phyloP scores from a whole-genome alignment of 2,888 invertebrate genomes.

The Athrips mouffetella region DNA sequence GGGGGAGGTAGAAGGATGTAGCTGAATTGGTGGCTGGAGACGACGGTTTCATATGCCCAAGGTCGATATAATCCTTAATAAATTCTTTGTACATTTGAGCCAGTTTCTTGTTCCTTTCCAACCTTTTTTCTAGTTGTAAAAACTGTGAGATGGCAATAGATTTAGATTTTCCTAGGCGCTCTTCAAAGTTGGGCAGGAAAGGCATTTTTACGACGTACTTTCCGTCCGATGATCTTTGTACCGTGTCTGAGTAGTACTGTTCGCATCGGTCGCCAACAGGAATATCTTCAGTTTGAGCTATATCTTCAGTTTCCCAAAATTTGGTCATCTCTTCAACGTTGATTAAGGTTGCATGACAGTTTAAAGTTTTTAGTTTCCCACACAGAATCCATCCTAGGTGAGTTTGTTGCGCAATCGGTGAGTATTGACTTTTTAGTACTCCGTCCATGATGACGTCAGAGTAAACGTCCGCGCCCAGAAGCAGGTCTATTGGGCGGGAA shows the following conservation, averaged over 20 bases:
- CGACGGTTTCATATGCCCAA: neutral
- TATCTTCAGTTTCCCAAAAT: conserved; percentile 12
- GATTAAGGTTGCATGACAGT: conserved; percentile 12
- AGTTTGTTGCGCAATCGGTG: conserved; percentile 14
- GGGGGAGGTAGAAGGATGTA: conserved; percentile 12
- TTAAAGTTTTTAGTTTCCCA: conserved; percentile 10
- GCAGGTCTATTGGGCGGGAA: neutral
- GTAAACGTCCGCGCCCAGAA: conserved; percentile 9
- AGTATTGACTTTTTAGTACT: neutral
- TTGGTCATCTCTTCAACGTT: neutral
- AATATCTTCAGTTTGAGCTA: neutral
- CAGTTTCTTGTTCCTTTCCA: neutral
- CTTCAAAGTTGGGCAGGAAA: neutral
- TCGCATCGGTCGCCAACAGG: neutral
- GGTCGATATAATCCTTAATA: neutral
- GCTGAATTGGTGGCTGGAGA: neutral
- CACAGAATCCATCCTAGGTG: conserved; percentile 19
- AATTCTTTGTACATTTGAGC: neutral
- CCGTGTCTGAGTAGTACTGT: neutral
- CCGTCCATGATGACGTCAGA: neutral
- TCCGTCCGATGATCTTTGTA: neutral
- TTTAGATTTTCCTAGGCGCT: neutral
- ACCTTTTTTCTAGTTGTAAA: neutral
- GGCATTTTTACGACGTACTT: neutral
- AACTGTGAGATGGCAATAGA: neutral